These are phyloP conservation scores for Zhuqinia jingwanae DNA, from an alignment of 2,888 invertebrate species.

Conservation along the genomic window DNA sequence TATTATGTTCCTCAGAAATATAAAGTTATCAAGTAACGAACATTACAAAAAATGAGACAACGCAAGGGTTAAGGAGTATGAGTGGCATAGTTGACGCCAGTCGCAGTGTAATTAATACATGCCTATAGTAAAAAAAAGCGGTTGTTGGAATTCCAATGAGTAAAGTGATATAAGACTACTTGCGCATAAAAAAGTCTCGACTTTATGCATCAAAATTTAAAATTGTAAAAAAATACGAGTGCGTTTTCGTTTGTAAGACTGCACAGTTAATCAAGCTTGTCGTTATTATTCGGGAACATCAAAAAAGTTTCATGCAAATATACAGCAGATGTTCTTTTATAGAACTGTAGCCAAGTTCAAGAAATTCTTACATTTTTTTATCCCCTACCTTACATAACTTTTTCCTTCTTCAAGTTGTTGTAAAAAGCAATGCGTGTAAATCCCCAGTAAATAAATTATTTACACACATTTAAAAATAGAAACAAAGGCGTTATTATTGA, in stretches of 20 bases:
- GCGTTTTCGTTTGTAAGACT: neutral
- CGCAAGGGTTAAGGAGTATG: too few relatives aligned
- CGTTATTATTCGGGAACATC: neutral
- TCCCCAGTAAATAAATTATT: too few relatives aligned
- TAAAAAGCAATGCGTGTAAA: too few relatives aligned
- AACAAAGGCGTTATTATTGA: too few relatives aligned
- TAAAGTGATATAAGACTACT: neutral
- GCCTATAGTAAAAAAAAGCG: conserved; percentile 9
- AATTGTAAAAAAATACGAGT: too few relatives aligned
- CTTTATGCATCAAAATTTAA: too few relatives aligned
- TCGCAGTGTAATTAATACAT: neutral
- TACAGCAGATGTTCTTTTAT: conserved; percentile 16
- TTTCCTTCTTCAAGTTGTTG: neutral
- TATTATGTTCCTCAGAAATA: too few relatives aligned
- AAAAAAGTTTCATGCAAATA: conserved; percentile 18
- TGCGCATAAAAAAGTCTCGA: neutral
- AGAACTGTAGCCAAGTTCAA: neutral
- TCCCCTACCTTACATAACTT: neutral
- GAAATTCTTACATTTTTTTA: conserved; percentile 4
- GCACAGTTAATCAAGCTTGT: conserved; percentile 4
- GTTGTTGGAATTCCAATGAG: conserved; percentile 13
- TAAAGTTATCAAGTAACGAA: too few relatives aligned
- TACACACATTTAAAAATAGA: too few relatives aligned
- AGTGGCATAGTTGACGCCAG: neutral
- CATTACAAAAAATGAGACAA: too few relatives aligned